Conservation (phyloP, 2,888 invertebrate genomes). For the Spialia ferax region DNA sequence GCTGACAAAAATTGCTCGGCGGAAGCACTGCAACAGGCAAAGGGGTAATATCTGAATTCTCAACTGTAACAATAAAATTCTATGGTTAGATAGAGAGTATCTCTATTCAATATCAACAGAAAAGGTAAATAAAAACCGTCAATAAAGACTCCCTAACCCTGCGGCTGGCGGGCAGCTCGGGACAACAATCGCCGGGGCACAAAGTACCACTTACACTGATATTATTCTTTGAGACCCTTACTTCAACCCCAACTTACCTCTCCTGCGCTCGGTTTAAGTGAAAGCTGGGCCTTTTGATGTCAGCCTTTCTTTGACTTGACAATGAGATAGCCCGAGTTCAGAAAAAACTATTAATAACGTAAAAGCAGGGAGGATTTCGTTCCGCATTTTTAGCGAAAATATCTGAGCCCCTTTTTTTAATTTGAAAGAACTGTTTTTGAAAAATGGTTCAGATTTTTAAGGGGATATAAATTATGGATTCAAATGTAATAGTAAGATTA, state of each 20-base stretch:
- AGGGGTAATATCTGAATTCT: too few relatives aligned
- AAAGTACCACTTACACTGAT: conserved; percentile 22
- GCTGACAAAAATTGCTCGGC: too few relatives aligned
- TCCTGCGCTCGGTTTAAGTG: conserved; percentile 6
- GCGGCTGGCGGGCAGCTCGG: conserved; percentile 2
- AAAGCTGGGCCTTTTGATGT: conserved; percentile 11
- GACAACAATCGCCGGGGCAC: conserved; percentile 10
- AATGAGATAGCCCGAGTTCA: conserved; percentile 10
- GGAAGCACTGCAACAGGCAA: too few relatives aligned
- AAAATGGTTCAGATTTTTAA: too few relatives aligned
- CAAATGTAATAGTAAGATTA: too few relatives aligned
- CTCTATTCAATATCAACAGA: background rate
- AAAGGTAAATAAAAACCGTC: conserved; percentile 11
- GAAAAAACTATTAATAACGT: conserved; percentile 7
- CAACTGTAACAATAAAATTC: background rate
- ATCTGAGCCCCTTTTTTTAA: background rate
- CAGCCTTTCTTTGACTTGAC: conserved; percentile 17
- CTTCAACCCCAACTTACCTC: conserved; percentile 16
- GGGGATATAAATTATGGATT: too few relatives aligned
- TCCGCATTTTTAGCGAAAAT: background rate
- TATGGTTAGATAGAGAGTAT: too few relatives aligned
- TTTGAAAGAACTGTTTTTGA: too few relatives aligned
- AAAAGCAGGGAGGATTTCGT: conserved; percentile 5
- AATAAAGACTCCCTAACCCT: conserved; percentile 11
- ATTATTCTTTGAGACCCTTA: conserved; percentile 21